Percentiles rank a stretch among this genome's conserved stretches.
These are phyloP conservation scores for Lepidurus packardi DNA, from an alignment of 1,140 invertebrate genomes.

Conservation along the genomic window DNA sequence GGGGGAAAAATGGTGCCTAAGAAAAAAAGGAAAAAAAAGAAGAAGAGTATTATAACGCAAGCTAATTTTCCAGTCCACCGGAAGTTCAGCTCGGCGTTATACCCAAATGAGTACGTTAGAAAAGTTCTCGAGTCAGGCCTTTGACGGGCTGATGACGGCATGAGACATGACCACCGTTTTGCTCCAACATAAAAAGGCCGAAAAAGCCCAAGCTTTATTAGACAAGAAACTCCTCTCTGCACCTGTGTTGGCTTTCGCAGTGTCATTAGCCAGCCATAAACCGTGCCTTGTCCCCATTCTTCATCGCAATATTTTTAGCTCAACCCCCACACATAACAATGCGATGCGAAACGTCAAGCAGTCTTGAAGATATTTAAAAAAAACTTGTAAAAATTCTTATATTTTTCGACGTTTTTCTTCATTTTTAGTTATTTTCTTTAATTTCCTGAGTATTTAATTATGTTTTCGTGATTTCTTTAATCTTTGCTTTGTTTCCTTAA, in stretches of 20 bases:
- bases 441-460: no score
- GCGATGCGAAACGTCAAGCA: no score
- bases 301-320: neutral
- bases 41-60: neutral
- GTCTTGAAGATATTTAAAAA: no score
- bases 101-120: slow-evolving; percentile 1
- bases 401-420: no score
- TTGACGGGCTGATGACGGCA: slow-evolving; percentile 9
- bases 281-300: neutral
- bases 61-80: slow-evolving; percentile 8
- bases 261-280: slow-evolving; percentile 2
- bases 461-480: no score
- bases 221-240: neutral
- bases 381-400: no score
- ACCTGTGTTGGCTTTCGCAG: neutral
- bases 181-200: neutral
- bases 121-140: neutral
- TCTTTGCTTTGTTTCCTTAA: no score
- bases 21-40: neutral
- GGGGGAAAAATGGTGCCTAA: neutral
- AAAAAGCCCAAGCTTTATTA: neutral
- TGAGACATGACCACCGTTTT: neutral
- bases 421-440: no score
- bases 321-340: neutral
- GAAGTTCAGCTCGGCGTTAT: neutral